Evolutionary conservation across 2,797 vertebrate species (phyloP).

Genomic region (Peromyscus attwateri): DNA sequence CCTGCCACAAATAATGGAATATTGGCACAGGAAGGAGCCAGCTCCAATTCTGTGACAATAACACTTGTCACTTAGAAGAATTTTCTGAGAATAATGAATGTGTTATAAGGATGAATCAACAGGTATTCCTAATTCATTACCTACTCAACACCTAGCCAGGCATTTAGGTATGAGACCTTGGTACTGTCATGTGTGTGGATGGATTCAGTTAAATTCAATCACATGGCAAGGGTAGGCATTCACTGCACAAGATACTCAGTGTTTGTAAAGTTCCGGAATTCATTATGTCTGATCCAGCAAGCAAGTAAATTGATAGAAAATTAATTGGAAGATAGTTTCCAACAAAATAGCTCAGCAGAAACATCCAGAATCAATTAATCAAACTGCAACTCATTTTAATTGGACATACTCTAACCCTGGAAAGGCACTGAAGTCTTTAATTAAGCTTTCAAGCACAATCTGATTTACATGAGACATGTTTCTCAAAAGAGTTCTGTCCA

Average conservation of each 20-base stretch:
- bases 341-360: slow-evolving; percentile 80
- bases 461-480: slow-evolving; percentile 59
- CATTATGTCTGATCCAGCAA: slow-evolving; percentile 75
- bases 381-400: slow-evolving; percentile 82
- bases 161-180: background rate
- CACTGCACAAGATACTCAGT: slow-evolving; percentile 49
- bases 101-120: background rate
- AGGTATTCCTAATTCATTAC: background rate
- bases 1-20: background rate
- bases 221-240: slow-evolving; percentile 6
- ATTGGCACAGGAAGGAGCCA: slow-evolving; percentile 31
- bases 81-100: background rate
- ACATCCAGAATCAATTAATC: slow-evolving; percentile 84
- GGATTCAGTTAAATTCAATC: background rate
- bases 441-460: slow-evolving; percentile 72
- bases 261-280: slow-evolving; percentile 71
- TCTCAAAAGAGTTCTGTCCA: slow-evolving; percentile 54
- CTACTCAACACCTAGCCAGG: background rate
- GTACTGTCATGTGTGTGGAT: background rate
- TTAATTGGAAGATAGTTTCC: slow-evolving; percentile 82
- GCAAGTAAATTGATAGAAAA: slow-evolving; percentile 82
- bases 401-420: slow-evolving; percentile 77
- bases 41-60: background rate
- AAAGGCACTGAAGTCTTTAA: slow-evolving; percentile 73
- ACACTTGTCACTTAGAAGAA: slow-evolving; percentile 32